Conservation (phyloP, 2,797 vertebrate species). For the Notamacropus eugenii region DNA sequence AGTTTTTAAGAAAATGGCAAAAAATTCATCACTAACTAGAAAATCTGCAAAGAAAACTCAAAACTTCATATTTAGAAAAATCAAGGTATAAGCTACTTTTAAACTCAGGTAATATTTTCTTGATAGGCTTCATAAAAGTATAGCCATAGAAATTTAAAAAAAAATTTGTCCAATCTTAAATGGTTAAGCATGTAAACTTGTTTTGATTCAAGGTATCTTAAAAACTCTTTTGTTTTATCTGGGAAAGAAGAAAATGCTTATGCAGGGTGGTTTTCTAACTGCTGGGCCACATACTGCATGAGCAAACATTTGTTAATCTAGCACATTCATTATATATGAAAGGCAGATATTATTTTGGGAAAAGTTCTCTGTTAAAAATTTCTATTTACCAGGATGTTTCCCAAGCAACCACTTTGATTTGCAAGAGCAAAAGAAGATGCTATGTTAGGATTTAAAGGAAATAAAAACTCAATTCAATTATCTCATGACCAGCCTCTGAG, state of each 20-base stretch:
- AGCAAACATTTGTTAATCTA: background rate
- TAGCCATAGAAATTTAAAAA: background rate
- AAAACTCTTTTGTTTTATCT: background rate
- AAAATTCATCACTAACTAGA: background rate
- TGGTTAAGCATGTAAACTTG: background rate
- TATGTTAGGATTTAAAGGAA: background rate
- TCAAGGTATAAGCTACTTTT: background rate
- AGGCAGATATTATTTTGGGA: background rate
- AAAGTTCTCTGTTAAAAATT: background rate
- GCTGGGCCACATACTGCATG: background rate
- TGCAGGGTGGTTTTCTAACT: background rate
- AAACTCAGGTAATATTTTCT: background rate
- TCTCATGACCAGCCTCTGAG: background rate
- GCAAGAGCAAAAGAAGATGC: background rate
- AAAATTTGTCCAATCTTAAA: background rate
- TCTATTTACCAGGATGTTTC: background rate
- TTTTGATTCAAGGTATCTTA: background rate
- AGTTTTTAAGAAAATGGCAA: background rate
- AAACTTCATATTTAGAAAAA: background rate
- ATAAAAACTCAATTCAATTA: rapidly evolving
- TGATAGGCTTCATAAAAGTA: background rate
- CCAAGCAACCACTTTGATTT: background rate
- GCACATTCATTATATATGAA: rapidly evolving
- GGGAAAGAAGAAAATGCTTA: background rate
- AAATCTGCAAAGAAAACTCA: background rate